These are phyloP conservation scores for Ophion ventricosus DNA, from an alignment of 2,888 invertebrate genomes.

Conservation along the genomic window DNA sequence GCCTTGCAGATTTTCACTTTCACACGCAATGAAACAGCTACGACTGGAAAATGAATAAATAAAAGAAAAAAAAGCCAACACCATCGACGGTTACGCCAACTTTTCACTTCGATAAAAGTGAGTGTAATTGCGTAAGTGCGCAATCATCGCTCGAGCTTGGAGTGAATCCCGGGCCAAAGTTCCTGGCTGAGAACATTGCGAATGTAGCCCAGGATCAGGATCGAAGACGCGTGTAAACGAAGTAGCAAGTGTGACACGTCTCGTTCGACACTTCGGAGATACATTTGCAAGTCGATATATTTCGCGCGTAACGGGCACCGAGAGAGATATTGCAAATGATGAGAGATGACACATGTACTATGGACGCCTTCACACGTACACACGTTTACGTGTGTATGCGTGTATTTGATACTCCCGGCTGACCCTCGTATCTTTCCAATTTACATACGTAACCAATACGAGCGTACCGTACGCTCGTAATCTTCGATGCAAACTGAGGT, in stretches of 20 bases:
- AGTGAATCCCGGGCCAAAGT: conserved; percentile 59
- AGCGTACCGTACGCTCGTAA: conserved; percentile 71
- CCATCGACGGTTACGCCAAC: not conserved
- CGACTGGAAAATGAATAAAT: too few relatives aligned
- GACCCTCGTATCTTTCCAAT: conserved; percentile 69
- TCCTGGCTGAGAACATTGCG: conserved; percentile 44
- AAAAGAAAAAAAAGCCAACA: conserved; percentile 12
- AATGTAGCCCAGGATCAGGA: conserved; percentile 9
- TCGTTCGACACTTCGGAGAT: conserved; percentile 71
- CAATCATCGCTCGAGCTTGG: not conserved
- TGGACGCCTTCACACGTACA: conserved; percentile 6
- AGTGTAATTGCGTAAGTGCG: conserved; percentile 37
- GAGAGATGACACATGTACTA: conserved; percentile 8
- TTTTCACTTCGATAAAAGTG: conserved; percentile 4
- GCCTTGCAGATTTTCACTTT: not conserved
- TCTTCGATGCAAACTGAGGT: conserved; percentile 79
- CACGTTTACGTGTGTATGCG: not conserved
- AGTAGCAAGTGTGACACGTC: conserved; percentile 44
- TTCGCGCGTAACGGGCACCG: conserved; percentile 27
- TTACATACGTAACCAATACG: conserved; percentile 75
- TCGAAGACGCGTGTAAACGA: conserved; percentile 48
- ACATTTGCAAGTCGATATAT: conserved; percentile 76
- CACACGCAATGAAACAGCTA: too few relatives aligned
- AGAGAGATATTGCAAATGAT: not conserved
- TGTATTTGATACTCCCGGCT: conserved; percentile 15